Percentiles rank a stretch among this genome's conserved stretches.
These are phyloP conservation scores for Alviniconcha marisindica DNA, from an alignment of 1,140 invertebrate species.

Conservation along the genomic window DNA sequence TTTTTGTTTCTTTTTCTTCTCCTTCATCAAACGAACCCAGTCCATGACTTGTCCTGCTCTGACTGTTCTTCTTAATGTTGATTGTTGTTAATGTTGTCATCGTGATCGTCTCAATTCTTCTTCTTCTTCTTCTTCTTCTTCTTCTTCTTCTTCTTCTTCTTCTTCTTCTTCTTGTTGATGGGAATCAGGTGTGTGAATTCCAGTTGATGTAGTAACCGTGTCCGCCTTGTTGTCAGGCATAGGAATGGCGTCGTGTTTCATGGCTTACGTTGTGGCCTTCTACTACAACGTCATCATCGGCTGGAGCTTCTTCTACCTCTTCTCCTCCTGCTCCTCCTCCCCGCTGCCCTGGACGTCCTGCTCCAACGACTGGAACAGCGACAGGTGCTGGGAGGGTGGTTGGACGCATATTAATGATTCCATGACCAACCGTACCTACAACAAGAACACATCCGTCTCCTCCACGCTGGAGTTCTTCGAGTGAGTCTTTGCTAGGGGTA, in stretches of 20 bases:
- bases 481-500: conserved; percentile 42
- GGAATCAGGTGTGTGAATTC: not conserved
- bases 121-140: not conserved
- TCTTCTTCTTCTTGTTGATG: not conserved
- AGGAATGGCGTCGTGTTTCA: conserved; percentile 80
- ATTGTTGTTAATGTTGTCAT: too few relatives aligned
- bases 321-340: conserved; percentile 92
- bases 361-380: conserved; percentile 94
- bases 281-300: conserved; percentile 99
- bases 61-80: too few relatives aligned
- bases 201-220: not conserved
- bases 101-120: not conserved
- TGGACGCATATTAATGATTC: conserved; percentile 31
- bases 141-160: not conserved
- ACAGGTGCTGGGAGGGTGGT: conserved; percentile 80
- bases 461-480: conserved; percentile 61
- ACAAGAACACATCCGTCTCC: conserved; percentile 42
- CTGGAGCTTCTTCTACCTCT: conserved; percentile 97
- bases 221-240: conserved; percentile 67
- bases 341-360: conserved; percentile 95
- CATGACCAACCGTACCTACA: conserved; percentile 30
- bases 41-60: too few relatives aligned
- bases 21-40: too few relatives aligned
- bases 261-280: conserved; percentile 99
- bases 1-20: too few relatives aligned